Evolutionary conservation across 2,888 invertebrate genomes (phyloP).

Genomic region (Nephrocerus scutellatus): DNA sequence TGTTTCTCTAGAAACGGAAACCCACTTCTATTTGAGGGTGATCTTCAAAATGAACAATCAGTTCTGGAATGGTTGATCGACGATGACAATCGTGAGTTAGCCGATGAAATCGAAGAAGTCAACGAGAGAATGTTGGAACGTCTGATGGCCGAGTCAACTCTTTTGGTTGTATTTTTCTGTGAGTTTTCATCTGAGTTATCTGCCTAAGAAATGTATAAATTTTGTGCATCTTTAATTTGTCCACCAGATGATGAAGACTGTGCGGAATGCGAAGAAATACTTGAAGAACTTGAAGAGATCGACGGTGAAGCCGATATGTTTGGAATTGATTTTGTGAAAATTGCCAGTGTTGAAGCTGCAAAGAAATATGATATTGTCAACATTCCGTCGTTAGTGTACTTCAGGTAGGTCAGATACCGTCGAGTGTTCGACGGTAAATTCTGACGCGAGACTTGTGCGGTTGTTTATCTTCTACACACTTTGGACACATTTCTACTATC

Average conservation of each 20-base stretch:
- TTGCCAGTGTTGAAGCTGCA: conserved; percentile 73
- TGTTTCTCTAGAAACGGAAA: conserved; percentile 72
- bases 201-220: neutral
- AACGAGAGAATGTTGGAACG: conserved; percentile 84
- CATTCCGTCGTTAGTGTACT: conserved; percentile 81
- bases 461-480: too few relatives aligned
- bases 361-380: conserved; percentile 75
- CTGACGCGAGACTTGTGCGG: too few relatives aligned
- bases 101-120: conserved; percentile 90
- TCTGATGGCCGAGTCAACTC: conserved; percentile 75
- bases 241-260: conserved; percentile 77
- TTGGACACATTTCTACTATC: neutral
- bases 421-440: too few relatives aligned
- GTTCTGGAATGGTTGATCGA: conserved; percentile 89
- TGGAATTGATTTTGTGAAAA: conserved; percentile 93
- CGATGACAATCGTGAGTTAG: conserved; percentile 86
- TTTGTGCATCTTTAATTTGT: too few relatives aligned
- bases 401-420: conserved; percentile 51
- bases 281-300: conserved; percentile 85
- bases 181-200: conserved; percentile 44
- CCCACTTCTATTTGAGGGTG: conserved; percentile 82
- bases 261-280: conserved; percentile 82
- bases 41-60: conserved; percentile 84
- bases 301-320: conserved; percentile 90
- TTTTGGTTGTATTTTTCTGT: conserved; percentile 90